Conservation (phyloP, 2,888 invertebrate species). For the Drosophila algonquin region DNA sequence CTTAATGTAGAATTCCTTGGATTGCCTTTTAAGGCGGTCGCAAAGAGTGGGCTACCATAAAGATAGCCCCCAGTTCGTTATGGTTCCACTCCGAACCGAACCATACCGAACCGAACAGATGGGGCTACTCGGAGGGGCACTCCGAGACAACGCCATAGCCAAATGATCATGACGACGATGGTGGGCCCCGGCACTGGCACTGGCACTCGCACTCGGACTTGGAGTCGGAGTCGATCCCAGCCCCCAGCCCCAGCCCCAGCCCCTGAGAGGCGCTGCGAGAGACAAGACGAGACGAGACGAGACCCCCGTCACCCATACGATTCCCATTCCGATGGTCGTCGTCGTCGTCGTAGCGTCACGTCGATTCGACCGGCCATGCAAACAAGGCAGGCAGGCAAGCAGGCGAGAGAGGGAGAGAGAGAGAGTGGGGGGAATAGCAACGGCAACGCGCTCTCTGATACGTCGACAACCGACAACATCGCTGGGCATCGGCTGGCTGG, state of each 20-base stretch:
- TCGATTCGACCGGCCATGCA: conserved; percentile 41
- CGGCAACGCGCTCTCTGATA: conserved; percentile 63
- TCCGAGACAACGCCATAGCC: not conserved
- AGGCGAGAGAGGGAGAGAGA: not conserved
- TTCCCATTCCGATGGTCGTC: conserved; percentile 12
- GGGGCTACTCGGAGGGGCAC: no score
- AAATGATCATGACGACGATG: not conserved
- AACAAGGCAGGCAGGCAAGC: conserved; percentile 7
- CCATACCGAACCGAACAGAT: not conserved
- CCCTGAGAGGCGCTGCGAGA: not conserved
- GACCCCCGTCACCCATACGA: conserved; percentile 1
- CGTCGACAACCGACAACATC: conserved; percentile 70
- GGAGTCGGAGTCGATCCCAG: conserved; percentile 26
- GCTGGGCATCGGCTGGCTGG: conserved; percentile 25
- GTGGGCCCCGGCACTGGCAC: not conserved
- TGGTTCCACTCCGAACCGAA: not conserved
- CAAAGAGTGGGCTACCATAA: conserved; percentile 35
- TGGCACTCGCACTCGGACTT: not conserved
- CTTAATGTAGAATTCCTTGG: not conserved
- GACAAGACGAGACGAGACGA: conserved; percentile 19
- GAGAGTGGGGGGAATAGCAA: conserved; percentile 1
- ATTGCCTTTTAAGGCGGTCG: not conserved
- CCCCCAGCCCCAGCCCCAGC: no score
- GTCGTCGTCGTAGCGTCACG: conserved; percentile 1
- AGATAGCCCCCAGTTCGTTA: conserved; percentile 29